Base-by-base conservation (phyloP, 2,888 invertebrate genomes). In the Callosobruchus maculatus region DNA sequence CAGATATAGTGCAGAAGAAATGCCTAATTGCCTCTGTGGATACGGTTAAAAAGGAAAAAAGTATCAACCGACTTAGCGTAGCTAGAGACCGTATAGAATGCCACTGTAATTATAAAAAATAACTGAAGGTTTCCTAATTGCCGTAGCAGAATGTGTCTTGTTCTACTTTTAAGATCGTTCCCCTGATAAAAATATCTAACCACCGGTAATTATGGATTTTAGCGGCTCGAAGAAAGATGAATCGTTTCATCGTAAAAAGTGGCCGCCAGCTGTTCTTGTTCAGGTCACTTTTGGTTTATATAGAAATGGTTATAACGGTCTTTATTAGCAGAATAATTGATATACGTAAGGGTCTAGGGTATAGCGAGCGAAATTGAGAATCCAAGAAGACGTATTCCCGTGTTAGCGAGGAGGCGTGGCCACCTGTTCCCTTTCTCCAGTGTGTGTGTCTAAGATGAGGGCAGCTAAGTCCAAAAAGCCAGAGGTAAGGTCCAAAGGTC, bases 141-240 rank as follows among this genome's bases (percentile, higher is more conserved):
- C 83, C 84, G 83, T 84, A 82, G 83, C 84, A 83, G 83, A 82
- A 81, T 79, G 79, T 81, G 79, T 80, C 80, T 81, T 81, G 80
- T 80, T 78, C 75, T 77, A 75, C 78, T 78, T 77, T 79, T 75
- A 73, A 80, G 79, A 79, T 79, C 26, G 70, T 70, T 49, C 49
- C 49, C 49, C 49, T 49, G 49, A 49, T 49, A 49, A 49, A 18
- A 49, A 49, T 49, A 49, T 49, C 49, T 49, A 49, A 49, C 49
- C 49, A 49, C 18, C 9, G 49, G 49, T 49, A 49, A 49, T 49
- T 49, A 49, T 49, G 13, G 49, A 49, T 49, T 49, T 49, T 49
- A 49, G 49, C 49, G 49, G 49, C 49, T 49, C 49, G 49, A 49
- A 49, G 18, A 49, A 49, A 49, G 49, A 49, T 49, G 13, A 49